Base-by-base conservation (phyloP, 2,888 invertebrate species). In the Coelopa pilipes region DNA sequence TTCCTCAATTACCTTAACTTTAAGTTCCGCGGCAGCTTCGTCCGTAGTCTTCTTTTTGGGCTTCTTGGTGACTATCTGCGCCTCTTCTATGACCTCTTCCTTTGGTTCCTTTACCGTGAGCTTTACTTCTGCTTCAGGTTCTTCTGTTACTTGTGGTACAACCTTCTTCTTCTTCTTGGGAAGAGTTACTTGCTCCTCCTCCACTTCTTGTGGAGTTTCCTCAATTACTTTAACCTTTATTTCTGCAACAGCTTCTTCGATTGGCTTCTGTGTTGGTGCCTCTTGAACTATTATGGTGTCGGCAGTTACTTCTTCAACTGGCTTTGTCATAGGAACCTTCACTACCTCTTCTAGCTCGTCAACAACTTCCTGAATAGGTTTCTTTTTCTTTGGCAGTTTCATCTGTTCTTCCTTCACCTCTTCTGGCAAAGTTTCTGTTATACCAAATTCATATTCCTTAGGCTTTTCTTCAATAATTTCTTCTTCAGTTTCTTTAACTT, bases 61-160 rank as follows among this genome's bases (percentile, higher is more conserved):
- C 76, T 81, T 83, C 77, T 84, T 86, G 65, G 79, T 82, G 71
- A 83, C 76, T 15, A 76, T 82, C 68, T 83, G 82, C 45, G 82
- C 80, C 47, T 84, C 82, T 67, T 81, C 83, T 1, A 80, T 76
- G 15, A 83, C 81, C 75, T 86, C 82, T 75, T 86, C 82, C 1
- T 81, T 78, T 17, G 80, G 79, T 72, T 78, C 78, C n/a, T 80
- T 82, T 0, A 53, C 47, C 19, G 46, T 66, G 4, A 66, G 53
- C 7, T 81, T 79, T 15, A 85, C 81, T 68, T 85, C 83, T 11
- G 81, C 85, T 57, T 84, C 86, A 11, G 84, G 83, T 47, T 86
- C 86, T 79, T 86, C 85, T 10, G 80, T 78, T 62, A 83, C 80
- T 45, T 83, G 74, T 11, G 78, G 75, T 2, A 72, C 76, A 0